Percentiles rank a stretch among this genome's conserved stretches.
These are phyloP conservation scores for Lottia scabra DNA, from an alignment of 2,888 invertebrate species.

Conservation along the genomic window DNA sequence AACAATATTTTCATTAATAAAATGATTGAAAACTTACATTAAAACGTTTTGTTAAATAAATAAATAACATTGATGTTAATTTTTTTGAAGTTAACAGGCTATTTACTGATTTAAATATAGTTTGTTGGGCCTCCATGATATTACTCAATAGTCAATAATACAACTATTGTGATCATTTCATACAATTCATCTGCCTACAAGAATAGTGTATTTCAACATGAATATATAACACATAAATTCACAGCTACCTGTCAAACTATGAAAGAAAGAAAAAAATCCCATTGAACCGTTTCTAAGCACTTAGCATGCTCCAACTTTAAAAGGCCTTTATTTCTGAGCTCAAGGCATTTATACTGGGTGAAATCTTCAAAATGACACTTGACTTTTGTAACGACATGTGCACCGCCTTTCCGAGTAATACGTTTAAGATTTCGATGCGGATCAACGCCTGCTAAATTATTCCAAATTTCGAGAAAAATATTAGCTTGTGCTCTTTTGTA, in stretches of 20 bases:
- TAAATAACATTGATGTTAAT: too few species aligned
- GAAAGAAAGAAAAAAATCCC: neutral
- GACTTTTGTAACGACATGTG: slow-evolving; percentile 1
- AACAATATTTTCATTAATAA: too few species aligned
- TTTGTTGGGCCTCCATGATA: too few species aligned
- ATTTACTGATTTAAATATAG: too few species aligned
- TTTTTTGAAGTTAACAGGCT: too few species aligned
- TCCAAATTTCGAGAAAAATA: neutral
- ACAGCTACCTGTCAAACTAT: neutral
- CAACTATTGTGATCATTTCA: neutral
- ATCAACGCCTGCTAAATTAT: slow-evolving; percentile 3
- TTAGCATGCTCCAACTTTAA: neutral
- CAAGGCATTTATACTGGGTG: neutral
- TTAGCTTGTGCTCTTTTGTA: slow-evolving; percentile 6
- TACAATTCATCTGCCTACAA: slow-evolving; percentile 1
- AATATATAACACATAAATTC: slow-evolving; percentile 3
- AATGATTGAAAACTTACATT: too few species aligned
- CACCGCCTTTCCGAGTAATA: neutral
- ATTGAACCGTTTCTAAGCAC: neutral
- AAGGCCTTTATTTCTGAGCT: neutral
- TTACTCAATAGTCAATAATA: neutral
- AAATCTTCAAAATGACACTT: neutral
- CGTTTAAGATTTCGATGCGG: neutral
- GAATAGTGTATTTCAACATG: neutral
- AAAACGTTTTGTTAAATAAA: too few species aligned